phyloP scores from a whole-genome alignment of 2,888 invertebrate species.

The Azorinus chamasolen region DNA sequence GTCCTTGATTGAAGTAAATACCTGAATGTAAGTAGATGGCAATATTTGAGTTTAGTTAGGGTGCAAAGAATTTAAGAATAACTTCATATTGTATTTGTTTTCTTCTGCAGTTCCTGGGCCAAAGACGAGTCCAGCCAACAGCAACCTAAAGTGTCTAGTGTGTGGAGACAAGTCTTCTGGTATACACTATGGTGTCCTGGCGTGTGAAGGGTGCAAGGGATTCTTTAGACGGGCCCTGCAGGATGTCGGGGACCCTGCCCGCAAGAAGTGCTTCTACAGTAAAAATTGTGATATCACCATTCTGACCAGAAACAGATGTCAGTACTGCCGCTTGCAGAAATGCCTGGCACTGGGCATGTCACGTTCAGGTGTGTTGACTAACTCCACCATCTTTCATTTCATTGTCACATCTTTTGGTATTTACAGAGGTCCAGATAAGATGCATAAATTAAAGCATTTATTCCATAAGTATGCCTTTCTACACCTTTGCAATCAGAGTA shows the following conservation, averaged over 20 bases:
- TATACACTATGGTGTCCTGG: conserved; percentile 86
- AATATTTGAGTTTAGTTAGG: no score
- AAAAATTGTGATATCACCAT: conserved; percentile 86
- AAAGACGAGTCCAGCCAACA: conserved; percentile 59
- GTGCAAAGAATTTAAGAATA: no score
- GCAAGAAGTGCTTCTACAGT: conserved; percentile 86
- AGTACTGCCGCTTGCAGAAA: conserved; percentile 85
- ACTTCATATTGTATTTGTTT: no score
- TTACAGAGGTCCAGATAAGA: no score
- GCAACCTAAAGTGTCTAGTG: conserved; percentile 83
- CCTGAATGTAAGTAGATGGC: no score
- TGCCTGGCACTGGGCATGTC: conserved; percentile 85
- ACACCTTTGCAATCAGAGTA: no score
- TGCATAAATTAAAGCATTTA: no score
- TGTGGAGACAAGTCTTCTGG: conserved; percentile 86
- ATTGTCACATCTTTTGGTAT: no score
- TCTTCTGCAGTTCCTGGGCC: conserved; percentile 61
- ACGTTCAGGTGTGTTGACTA: conserved; percentile 76
- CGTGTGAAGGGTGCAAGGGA: conserved; percentile 86
- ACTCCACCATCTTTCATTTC: not conserved
- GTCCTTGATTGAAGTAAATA: no score
- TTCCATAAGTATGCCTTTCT: no score
- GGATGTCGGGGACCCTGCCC: conserved; percentile 86
- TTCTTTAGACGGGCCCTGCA: conserved; percentile 86
- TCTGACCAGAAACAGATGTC: conserved; percentile 84